Evolutionary conservation across 2,888 invertebrate genomes (phyloP), one percentile per base, ranked within the genome.

Genomic region (Drosophila incognita): DNA sequence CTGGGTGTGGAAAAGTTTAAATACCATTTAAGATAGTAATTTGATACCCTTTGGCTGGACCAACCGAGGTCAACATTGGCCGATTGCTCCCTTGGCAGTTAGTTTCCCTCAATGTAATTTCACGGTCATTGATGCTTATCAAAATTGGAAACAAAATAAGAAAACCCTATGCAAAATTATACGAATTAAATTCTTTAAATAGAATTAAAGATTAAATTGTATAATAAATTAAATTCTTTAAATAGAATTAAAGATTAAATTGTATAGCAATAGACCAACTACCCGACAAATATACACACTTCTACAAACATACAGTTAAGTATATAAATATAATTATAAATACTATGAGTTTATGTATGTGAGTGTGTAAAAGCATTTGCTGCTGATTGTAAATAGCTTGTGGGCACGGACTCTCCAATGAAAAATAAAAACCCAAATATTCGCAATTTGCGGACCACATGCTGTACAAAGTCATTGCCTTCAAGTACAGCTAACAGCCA

Each of bases 381-480:
- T 59, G 76, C 51, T 74, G 61, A 66, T 63, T 69, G 53, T 61
- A 60, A 64, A 51, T 31, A 31, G 76, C 33, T 67, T 67, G 53
- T 46, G 27, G 33, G 52, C 51, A 61, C 21, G 33, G 27, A 42
- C 54, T 57, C 40, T 52, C 15, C 38, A 65, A 36, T 52, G 11
- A 27, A 49, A 53, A 46, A 58, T 36, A 15, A 35, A 51, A 54
- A 40, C 10, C 1, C 11, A 29, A 67, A 46, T 57, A 68, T 57
- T 46, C 42, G 48, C 78, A 67, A 69, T 69, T 68, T 70, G 40
- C 64, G 61, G 53, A 48, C 64, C 38, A 53, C 27, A 54, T 52
- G 58, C 38, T 49, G 56, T 52, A 73, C 70, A 78, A 66, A 76
- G 84, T 81, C 74, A 71, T 76, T 71, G 77, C 77, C 77, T 81